Percentiles rank a stretch among this genome's conserved stretches.
Evolutionary conservation across 2,797 vertebrate species (phyloP).

Genomic region (Xenops minutus): DNA sequence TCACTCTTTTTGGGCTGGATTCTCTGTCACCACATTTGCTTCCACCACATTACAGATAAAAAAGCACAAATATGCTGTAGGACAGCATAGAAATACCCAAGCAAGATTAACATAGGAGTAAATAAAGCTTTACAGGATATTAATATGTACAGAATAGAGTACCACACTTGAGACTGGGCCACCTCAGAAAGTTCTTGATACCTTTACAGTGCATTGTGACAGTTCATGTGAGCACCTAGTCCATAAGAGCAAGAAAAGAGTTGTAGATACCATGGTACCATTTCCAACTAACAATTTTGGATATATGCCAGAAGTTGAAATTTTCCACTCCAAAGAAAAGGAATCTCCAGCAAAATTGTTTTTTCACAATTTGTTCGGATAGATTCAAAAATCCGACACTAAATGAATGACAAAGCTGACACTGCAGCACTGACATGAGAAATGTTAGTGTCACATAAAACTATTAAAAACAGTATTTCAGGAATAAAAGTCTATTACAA

Average conservation of each 20-base stretch:
- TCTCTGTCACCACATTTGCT: neutral
- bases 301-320: neutral
- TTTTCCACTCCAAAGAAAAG: neutral
- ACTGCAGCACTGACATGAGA: neutral
- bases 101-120: neutral
- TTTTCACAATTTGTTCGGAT: neutral
- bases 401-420: neutral
- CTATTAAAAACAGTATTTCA: neutral
- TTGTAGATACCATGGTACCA: neutral
- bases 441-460: neutral
- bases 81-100: neutral
- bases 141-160: neutral
- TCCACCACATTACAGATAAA: neutral
- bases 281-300: neutral
- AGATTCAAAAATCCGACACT: neutral
- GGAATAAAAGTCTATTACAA: neutral
- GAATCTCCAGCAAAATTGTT: neutral
- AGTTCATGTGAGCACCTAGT: neutral
- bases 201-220: neutral
- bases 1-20: neutral
- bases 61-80: neutral
- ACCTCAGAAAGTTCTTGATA: neutral
- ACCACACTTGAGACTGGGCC: neutral
- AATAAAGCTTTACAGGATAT: neutral
- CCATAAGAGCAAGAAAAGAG: neutral